These are phyloP conservation scores for Perccottus glenii DNA, from an alignment of 2,113 vertebrate genomes.

Conservation along the genomic window DNA sequence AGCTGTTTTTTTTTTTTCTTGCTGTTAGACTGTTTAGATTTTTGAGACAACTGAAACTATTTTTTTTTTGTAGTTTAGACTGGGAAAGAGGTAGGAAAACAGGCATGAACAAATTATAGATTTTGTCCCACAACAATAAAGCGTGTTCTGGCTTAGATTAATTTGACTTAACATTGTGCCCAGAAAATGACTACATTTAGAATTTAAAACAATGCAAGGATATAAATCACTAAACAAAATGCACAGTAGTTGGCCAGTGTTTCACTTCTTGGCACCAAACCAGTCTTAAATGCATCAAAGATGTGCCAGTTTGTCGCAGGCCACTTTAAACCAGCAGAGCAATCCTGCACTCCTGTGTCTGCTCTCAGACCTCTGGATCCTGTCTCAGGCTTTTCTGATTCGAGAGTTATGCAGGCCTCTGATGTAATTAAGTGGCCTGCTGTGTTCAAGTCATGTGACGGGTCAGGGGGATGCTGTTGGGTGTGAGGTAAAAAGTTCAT, in stretches of 20 bases:
- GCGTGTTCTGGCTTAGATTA: too few species aligned
- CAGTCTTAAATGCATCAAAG: neutral
- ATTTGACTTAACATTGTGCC: neutral
- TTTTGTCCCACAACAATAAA: too few species aligned
- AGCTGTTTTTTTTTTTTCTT: too few species aligned
- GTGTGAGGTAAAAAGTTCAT: slow-evolving; percentile 32
- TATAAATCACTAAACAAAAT: slow-evolving; percentile 18
- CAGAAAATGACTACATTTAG: neutral
- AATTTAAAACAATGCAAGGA: neutral
- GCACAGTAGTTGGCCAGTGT: neutral
- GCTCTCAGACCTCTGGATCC: neutral
- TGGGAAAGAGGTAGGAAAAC: neutral
- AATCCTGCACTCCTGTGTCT: slow-evolving; percentile 1
- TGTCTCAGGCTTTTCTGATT: neutral
- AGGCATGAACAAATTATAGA: neutral
- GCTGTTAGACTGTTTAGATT: too few species aligned
- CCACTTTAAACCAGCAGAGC: slow-evolving; percentile 6
- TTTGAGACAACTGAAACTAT: neutral
- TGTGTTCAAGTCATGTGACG: slow-evolving; percentile 33
- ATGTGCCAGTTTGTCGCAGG: slow-evolving; percentile 23
- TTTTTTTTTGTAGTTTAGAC: neutral
- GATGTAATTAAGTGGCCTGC: slow-evolving; percentile 41
- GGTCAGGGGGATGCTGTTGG: slow-evolving; percentile 28
- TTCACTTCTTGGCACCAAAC: slow-evolving; percentile 5
- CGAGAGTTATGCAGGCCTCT: slow-evolving; percentile 34